Conservation (phyloP, 2,797 vertebrate species). For the Iguana delicatissima region DNA sequence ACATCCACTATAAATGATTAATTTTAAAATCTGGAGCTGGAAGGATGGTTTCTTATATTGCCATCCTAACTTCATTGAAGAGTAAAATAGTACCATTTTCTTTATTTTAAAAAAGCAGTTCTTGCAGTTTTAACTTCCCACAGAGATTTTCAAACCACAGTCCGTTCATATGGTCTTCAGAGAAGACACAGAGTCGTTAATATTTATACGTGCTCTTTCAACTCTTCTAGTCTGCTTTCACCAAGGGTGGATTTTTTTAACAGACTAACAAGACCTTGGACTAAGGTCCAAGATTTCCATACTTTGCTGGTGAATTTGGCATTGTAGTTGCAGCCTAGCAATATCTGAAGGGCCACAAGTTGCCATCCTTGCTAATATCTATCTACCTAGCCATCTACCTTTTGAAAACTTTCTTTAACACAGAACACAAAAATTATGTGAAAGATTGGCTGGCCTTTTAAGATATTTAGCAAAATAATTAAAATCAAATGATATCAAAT, state of each 20-base stretch:
- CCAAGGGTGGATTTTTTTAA: too few species aligned
- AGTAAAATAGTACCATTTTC: slow-evolving; percentile 21
- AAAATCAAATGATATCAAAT: slow-evolving; percentile 10
- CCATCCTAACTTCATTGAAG: slow-evolving; percentile 41
- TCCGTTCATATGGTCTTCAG: background rate
- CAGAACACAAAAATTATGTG: background rate
- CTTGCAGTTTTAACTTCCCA: slow-evolving; percentile 25
- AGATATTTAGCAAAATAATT: slow-evolving; percentile 46
- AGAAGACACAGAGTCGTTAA: background rate
- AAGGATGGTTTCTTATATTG: slow-evolving; percentile 22
- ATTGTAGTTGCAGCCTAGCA: background rate
- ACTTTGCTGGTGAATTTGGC: too few species aligned
- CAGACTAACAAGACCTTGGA: too few species aligned
- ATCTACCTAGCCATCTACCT: too few species aligned
- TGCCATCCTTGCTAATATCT: slow-evolving; percentile 12
- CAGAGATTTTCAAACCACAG: background rate
- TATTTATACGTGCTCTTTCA: too few species aligned
- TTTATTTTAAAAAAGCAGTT: slow-evolving; percentile 39
- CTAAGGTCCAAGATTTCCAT: background rate
- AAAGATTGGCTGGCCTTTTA: slow-evolving; percentile 16
- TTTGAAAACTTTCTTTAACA: background rate
- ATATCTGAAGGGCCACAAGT: background rate
- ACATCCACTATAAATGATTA: slow-evolving; percentile 7
- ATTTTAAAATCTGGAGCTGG: slow-evolving; percentile 12
- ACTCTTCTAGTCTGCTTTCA: too few species aligned